Base-by-base conservation (phyloP, 2,797 vertebrate genomes). In the Anomalospiza imberbis region DNA sequence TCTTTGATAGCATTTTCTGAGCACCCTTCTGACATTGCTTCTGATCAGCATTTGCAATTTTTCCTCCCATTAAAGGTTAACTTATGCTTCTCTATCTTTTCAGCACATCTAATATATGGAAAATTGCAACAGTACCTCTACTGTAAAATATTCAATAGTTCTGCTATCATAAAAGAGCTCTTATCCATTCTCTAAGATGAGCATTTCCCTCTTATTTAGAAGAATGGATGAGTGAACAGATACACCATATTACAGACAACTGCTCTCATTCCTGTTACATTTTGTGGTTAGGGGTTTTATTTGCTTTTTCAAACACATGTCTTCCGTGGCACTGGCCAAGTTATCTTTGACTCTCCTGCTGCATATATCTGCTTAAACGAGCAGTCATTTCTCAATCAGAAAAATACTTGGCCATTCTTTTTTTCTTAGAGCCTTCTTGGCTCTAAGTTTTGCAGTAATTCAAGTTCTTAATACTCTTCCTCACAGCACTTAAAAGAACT, bases 21-120 rank as follows among this genome's bases (percentile, higher is more conserved):
- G 47, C n/a, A 54, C 36, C 29, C 54, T 57, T 58, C 73, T 70
- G 72, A 61, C 72, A 79, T 65, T 67, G 60, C 17, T 75, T 90
- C n/a, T 79, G 70, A 94, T 91, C 67, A 88, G 67, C 74, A 85
- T 84, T 82, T 93, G 60, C 74, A 74, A 42, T 85, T 86, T 89
- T 74, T 71, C 25, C 42, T 88, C 42, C 82, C 53, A 66, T 71
- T 94, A 91, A 80, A 95, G 87, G 90, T 73, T 60, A 84, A 17
- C n/a, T 45, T 74, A 70, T 2, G 32, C 57, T 72, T 87, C 76
- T 81, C 25, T 71, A 32, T 74, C 72, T 85, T 93, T 81, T 72
- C 68, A 84, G 84, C 58, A 62, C 28, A 68, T 60, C 67, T 38
- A 75, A 91, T 6, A 38, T 10, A 66, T 2, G 17, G 70, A 54